phyloP scores from a whole-genome alignment of 1,140 invertebrate species.

The Micrasema longulum region DNA sequence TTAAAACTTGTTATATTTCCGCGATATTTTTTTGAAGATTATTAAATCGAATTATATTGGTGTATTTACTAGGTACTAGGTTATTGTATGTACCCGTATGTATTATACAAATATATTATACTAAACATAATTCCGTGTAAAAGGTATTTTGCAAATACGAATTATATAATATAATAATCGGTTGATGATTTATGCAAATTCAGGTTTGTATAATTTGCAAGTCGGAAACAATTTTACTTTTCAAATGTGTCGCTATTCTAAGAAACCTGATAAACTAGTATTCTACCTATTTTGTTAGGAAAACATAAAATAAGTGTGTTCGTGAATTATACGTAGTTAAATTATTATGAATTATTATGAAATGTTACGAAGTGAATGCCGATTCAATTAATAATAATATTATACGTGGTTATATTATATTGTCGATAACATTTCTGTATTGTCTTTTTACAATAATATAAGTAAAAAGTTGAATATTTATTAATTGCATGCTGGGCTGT shows the following conservation, averaged over 20 bases:
- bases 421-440: no score
- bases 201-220: background rate
- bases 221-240: conserved; percentile 19
- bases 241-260: conserved; percentile 18
- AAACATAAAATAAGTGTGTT: no score
- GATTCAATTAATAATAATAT: no score
- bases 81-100: background rate
- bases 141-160: background rate
- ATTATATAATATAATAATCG: background rate
- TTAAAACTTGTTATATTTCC: background rate
- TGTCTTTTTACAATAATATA: no score
- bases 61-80: background rate
- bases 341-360: no score
- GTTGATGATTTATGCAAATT: no score
- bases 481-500: no score
- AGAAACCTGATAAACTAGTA: conserved; percentile 16
- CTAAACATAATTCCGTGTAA: background rate
- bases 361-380: no score
- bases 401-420: no score
- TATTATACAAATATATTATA: background rate
- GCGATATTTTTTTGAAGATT: background rate
- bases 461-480: no score
- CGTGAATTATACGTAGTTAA: no score
- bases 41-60: conserved; percentile 1
- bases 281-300: no score